Conservation (phyloP, 2,888 invertebrate genomes). For the Biston stratarius region DNA sequence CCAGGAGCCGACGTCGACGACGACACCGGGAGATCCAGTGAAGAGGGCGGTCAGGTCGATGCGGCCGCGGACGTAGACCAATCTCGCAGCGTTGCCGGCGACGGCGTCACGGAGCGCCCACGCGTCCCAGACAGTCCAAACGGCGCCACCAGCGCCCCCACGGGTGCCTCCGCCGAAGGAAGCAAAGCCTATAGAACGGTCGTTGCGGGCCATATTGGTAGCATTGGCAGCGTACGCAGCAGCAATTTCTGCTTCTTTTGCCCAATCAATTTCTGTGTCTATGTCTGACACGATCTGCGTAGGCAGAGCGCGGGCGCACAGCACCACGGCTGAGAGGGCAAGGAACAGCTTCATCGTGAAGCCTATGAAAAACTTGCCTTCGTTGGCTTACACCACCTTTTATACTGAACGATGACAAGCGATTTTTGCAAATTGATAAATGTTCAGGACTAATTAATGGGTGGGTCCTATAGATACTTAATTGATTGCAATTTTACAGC, state of each 20-base stretch:
- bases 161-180: conserved; percentile 31
- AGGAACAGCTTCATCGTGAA: conserved; percentile 30
- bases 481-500: background rate
- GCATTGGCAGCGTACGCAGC: conserved; percentile 11
- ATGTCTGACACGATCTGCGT: background rate
- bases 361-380: conserved; percentile 2
- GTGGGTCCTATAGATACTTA: background rate
- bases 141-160: conserved; percentile 38
- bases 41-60: conserved; percentile 37
- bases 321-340: conserved; percentile 19
- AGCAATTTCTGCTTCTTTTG: background rate
- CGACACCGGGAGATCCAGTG: conserved; percentile 37
- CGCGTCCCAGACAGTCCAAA: conserved; percentile 36
- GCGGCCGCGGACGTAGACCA: conserved; percentile 33
- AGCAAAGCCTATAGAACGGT: conserved; percentile 27
- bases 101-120: conserved; percentile 36
- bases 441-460: background rate
- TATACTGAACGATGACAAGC: conserved; percentile 1
- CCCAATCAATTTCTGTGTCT: conserved; percentile 3
- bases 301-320: conserved; percentile 26
- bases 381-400: background rate
- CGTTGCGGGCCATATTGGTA: conserved; percentile 10
- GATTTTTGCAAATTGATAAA: conserved; percentile 1
- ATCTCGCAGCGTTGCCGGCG: conserved; percentile 5
- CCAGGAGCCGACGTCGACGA: conserved; percentile 30